These are phyloP conservation scores for Brachionus asplanchnoidis DNA, from an alignment of 1,140 invertebrate species.

Conservation along the genomic window DNA sequence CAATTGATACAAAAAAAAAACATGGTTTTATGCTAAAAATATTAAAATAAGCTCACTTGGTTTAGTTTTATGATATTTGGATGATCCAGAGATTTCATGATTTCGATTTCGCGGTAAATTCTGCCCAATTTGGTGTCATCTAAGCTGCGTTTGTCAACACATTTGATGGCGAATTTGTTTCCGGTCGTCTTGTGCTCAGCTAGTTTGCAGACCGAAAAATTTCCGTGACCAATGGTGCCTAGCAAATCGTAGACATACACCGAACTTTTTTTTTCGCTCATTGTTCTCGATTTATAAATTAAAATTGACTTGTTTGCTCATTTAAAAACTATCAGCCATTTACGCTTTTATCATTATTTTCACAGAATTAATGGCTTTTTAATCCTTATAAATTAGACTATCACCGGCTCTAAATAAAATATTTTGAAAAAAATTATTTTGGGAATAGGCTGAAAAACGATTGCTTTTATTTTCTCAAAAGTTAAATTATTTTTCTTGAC, in stretches of 20 bases:
- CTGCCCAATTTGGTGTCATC: background rate
- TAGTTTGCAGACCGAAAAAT: constrained; percentile 99
- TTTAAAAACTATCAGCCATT: background rate
- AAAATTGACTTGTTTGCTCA: background rate
- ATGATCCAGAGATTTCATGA: constrained; percentile 30
- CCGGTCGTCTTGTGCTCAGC: constrained; percentile 98
- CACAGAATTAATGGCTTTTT: background rate
- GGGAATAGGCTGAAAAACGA: background rate
- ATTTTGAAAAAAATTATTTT: background rate
- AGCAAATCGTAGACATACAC: constrained; percentile 4
- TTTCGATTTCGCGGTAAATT: constrained; percentile 30
- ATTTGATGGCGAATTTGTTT: constrained; percentile 86
- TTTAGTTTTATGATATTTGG: constrained; percentile 29
- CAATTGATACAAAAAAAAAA: no score
- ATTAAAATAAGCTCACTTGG: background rate
- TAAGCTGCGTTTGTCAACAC: constrained; percentile 84
- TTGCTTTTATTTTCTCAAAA: background rate
- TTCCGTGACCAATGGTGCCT: constrained; percentile 93
- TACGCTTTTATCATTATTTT: background rate
- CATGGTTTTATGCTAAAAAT: no score
- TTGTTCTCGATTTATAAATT: background rate
- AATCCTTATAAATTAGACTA: background rate
- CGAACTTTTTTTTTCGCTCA: constrained; percentile 12
- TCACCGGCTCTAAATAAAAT: background rate
- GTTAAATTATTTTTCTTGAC: background rate